Base-by-base conservation (phyloP, 1,140 invertebrate species). In the Antheraea pernyi region DNA sequence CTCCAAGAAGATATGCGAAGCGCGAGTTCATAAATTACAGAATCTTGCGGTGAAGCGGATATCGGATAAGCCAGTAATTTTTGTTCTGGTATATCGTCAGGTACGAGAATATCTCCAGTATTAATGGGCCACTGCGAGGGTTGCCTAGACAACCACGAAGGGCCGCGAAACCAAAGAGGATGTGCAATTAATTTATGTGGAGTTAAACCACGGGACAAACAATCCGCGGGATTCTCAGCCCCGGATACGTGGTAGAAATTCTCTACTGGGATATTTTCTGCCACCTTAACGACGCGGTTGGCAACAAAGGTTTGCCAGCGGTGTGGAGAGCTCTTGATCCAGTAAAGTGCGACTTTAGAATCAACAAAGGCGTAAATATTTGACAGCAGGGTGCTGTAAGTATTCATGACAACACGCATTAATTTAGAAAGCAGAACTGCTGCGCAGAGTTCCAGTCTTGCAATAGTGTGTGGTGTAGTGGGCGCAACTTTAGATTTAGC, bases 401-500 rank as follows among this genome's bases (percentile, higher is more conserved):
- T 65, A 64, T 75, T 22, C 64, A 82, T 11, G 37, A 82, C 69
- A 73, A 72, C 3, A 63, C 67, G 59, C 73, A 84, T 11, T 73
- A 83, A 71, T 71, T 80, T 63, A 69, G 69, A 36, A 4, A 74
- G 46, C n/a, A 78, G 46, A 18, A 77, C 39, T 9, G 65, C 64
- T 10, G 68, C 80, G 30, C 79, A 82, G 1, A 84, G 72, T 59
- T 84, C 82, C 9, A 82, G 62, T 18, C 80, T 18, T 16, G 79
- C 75, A 81, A n/a, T 19, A 78, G 68, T 0, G 76, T 66, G 5
- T 58, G 67, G 30, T 74, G 72, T 9, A 73, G 22, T 22, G 80
- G 80, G 8, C 75, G 37, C 37, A 16, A 82, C 74, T 53, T 73
- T 77, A 16, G 74, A n/a, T n/a, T n/a, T n/a, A n/a, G n/a, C n/a